Evolutionary conservation across 2,797 vertebrate species (phyloP).

Genomic region (Leontocebus nigricollis): DNA sequence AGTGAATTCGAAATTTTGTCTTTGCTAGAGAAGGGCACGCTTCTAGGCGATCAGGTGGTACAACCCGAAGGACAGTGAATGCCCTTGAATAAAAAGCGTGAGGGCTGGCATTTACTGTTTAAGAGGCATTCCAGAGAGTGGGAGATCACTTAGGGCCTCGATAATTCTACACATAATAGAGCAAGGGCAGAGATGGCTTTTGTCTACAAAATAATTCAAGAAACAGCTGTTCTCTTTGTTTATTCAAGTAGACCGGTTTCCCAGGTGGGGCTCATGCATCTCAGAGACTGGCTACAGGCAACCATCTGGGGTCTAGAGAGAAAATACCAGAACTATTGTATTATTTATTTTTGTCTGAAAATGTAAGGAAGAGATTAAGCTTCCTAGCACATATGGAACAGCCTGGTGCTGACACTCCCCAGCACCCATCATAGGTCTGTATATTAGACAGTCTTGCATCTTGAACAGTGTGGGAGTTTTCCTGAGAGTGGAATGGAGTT

Average conservation of each 20-base stretch:
- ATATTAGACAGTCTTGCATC: background rate
- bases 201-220: constrained; percentile 55
- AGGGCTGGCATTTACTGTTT: background rate
- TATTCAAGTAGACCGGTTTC: constrained; percentile 49
- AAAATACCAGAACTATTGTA: background rate
- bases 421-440: background rate
- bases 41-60: background rate
- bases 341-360: constrained; percentile 35
- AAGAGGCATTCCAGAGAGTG: constrained; percentile 18
- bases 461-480: background rate
- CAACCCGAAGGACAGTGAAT: background rate
- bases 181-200: background rate
- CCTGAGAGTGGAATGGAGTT: background rate
- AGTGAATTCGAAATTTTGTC: background rate
- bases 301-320: background rate
- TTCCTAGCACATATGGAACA: background rate
- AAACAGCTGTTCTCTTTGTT: constrained; percentile 58
- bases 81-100: fast-evolving
- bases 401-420: background rate
- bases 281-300: constrained; percentile 12
- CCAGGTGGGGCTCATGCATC: background rate
- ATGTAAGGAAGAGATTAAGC: background rate
- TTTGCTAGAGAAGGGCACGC: background rate
- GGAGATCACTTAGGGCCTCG: background rate
- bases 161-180: fast-evolving